Percentiles rank a stretch among this genome's conserved stretches.
phyloP scores from a whole-genome alignment of 2,888 invertebrate genomes.

The Aphodius granarius region DNA sequence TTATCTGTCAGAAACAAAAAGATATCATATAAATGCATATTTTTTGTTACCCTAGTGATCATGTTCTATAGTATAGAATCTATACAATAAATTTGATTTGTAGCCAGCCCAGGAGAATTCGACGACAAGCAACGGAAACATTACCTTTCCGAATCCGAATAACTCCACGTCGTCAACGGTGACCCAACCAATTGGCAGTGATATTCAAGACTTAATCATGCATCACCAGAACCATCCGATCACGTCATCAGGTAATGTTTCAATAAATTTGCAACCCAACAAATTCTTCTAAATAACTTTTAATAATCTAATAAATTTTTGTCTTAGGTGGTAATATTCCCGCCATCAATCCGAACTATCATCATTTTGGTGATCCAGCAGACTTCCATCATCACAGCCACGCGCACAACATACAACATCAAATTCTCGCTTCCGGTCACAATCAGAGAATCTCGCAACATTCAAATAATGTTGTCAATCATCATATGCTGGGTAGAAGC shows the following conservation, averaged over 20 bases:
- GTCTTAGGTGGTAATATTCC: slow-evolving; percentile 42
- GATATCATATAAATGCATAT: no score
- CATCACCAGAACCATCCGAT: slow-evolving; percentile 52
- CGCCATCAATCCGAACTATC: slow-evolving; percentile 49
- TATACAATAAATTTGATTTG: slow-evolving; percentile 26
- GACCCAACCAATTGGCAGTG: slow-evolving; percentile 48
- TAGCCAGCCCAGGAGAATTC: slow-evolving; percentile 44
- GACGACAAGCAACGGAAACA: slow-evolving; percentile 41
- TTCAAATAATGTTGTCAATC: slow-evolving; percentile 49
- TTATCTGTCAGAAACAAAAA: no score
- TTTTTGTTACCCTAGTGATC: background rate
- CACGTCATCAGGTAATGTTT: slow-evolving; percentile 40
- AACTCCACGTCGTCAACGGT: slow-evolving; percentile 41
- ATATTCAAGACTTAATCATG: slow-evolving; percentile 53
- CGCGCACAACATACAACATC: slow-evolving; percentile 52
- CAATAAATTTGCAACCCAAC: slow-evolving; percentile 11
- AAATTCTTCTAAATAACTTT: slow-evolving; percentile 2
- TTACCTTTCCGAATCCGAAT: slow-evolving; percentile 47
- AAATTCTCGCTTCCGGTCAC: slow-evolving; percentile 46
- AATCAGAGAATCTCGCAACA: slow-evolving; percentile 47
- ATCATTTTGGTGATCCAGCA: slow-evolving; percentile 50
- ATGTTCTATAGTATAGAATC: slow-evolving; percentile 1
- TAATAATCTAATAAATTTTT: slow-evolving; percentile 2
- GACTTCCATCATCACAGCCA: slow-evolving; percentile 52
- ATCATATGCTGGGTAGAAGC: slow-evolving; percentile 50